A percentile compares a stretch with the other conserved stretches of the same genome.
Evolutionary conservation across 2,113 vertebrate genomes (phyloP).

Genomic region (Thalassoma bifasciatum): DNA sequence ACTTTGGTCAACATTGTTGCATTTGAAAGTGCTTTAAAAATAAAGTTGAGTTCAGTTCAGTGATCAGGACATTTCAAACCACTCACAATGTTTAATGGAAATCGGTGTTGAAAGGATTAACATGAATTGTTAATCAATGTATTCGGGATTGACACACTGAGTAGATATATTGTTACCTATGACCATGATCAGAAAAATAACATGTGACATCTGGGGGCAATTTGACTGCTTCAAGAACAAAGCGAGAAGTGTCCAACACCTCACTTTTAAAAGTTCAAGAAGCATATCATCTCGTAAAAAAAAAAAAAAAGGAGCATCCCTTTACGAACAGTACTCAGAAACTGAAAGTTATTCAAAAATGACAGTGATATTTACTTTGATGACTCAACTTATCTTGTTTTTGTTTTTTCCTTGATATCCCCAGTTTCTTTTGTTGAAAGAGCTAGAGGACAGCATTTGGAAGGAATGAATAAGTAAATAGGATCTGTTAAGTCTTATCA

Average conservation of each 20-base stretch:
- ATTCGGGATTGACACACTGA: conserved; percentile 26
- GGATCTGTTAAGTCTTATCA: conserved; percentile 12
- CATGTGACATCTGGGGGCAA: conserved; percentile 69
- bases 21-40: too few relatives aligned
- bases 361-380: neutral
- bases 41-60: too few relatives aligned
- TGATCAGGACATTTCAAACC: conserved; percentile 5
- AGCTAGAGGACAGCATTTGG: neutral
- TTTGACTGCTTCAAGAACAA: conserved; percentile 35
- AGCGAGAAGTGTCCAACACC: conserved; percentile 37
- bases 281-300: conserved; percentile 10
- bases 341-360: neutral
- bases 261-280: neutral
- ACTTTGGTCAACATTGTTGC: too few relatives aligned
- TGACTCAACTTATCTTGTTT: neutral
- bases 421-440: conserved; percentile 12
- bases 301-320: conserved; percentile 14
- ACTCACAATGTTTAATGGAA: conserved; percentile 48
- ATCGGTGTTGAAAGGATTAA: conserved; percentile 31
- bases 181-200: conserved; percentile 53
- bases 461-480: neutral
- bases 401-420: conserved; percentile 1
- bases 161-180: conserved; percentile 43
- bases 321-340: conserved; percentile 9
- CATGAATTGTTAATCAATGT: conserved; percentile 38